These are phyloP conservation scores for Sparidentex hasta DNA, from an alignment of 2,797 vertebrate species.

Conservation along the genomic window DNA sequence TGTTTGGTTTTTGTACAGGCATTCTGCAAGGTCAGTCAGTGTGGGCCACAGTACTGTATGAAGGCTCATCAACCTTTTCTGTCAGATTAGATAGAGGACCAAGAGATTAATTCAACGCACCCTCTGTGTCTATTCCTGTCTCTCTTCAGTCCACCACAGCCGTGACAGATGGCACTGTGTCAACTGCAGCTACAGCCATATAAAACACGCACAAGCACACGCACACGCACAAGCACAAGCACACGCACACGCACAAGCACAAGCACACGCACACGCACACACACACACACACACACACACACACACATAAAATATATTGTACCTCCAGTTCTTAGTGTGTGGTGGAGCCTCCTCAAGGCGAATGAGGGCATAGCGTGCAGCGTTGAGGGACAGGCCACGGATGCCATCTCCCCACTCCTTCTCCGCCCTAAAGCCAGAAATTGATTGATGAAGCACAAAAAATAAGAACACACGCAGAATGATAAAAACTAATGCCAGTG, in stretches of 20 bases:
- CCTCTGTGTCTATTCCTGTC: slow-evolving; percentile 55
- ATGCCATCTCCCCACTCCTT: slow-evolving; percentile 99
- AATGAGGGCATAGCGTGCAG: slow-evolving; percentile 94
- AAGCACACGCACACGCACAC: not conserved
- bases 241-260: not conserved
- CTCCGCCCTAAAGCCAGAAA: slow-evolving; percentile 87
- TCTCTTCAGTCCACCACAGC: slow-evolving; percentile 28
- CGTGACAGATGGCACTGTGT: slow-evolving; percentile 29
- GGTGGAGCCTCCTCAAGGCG: slow-evolving; percentile 93
- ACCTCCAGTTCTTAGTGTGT: slow-evolving; percentile 99
- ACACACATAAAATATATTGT: not conserved
- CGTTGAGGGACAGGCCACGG: slow-evolving; percentile 93
- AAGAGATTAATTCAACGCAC: slow-evolving; percentile 64
- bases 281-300: not conserved
- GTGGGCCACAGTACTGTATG: not conserved
- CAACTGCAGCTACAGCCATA: slow-evolving; percentile 5
- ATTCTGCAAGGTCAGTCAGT: slow-evolving; percentile 13
- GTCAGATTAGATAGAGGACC: slow-evolving; percentile 67
- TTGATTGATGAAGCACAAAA: not conserved
- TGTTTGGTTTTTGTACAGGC: slow-evolving; percentile 30
- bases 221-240: not conserved
- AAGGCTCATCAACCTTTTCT: slow-evolving; percentile 38
- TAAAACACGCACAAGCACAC: not conserved
- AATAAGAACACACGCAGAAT: not conserved
- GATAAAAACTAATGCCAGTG: no score